Evolutionary conservation across 2,113 vertebrate species (phyloP).

Genomic region (Archocentrus centrarchus): DNA sequence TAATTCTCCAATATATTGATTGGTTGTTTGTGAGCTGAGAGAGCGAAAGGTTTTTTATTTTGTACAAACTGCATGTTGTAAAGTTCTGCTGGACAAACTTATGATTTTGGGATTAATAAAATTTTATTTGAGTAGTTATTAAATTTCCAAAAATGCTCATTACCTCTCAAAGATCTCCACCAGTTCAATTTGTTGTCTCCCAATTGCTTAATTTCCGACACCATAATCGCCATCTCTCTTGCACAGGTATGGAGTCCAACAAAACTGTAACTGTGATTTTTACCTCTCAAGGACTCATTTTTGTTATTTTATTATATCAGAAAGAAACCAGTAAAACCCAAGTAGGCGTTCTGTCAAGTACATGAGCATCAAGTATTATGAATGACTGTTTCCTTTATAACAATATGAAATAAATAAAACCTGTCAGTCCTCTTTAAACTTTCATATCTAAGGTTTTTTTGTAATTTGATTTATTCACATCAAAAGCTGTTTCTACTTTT

Average conservation of each 20-base stretch:
- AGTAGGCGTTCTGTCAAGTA: background rate
- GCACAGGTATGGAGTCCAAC: background rate
- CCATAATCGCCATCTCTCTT: background rate
- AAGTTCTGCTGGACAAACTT: background rate
- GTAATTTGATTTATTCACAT: background rate
- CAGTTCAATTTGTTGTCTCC: background rate
- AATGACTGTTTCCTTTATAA: background rate
- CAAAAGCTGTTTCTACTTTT: background rate
- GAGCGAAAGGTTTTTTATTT: background rate
- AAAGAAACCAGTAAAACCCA: background rate
- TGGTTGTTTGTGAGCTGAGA: background rate
- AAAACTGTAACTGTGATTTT: slow-evolving; percentile 3
- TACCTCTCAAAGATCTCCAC: background rate
- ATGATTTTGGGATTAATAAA: background rate
- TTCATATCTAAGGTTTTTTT: background rate
- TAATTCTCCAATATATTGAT: background rate
- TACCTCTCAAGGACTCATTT: background rate
- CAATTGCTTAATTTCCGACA: background rate
- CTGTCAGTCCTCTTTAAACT: background rate
- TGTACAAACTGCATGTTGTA: background rate
- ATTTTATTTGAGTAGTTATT: background rate
- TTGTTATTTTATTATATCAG: background rate
- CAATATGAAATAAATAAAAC: slow-evolving; percentile 6
- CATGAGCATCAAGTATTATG: background rate
- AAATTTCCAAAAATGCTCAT: background rate